These are phyloP conservation scores for Leucoraja ocellata DNA, from an alignment of 2,797 vertebrate species.

Conservation along the genomic window DNA sequence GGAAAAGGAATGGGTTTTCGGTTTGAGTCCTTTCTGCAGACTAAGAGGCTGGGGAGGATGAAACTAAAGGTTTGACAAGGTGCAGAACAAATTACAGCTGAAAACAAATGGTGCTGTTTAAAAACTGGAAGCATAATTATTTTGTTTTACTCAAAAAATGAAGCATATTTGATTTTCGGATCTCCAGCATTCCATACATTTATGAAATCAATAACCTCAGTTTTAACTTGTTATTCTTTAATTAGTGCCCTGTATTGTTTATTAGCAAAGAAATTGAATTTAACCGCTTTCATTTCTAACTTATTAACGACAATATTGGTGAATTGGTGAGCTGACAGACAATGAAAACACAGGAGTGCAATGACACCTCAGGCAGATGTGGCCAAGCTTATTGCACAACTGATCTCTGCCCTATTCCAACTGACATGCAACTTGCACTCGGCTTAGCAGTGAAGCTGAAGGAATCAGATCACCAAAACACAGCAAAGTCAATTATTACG, in stretches of 20 bases:
- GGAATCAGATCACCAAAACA: conserved; percentile 43
- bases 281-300: not conserved
- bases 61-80: too few species aligned
- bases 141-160: not conserved
- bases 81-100: too few species aligned
- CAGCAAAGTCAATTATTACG: conserved; percentile 42
- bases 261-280: not conserved
- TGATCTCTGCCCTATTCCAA: conserved; percentile 1
- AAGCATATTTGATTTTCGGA: not conserved
- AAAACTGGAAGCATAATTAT: not conserved
- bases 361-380: conserved; percentile 17
- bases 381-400: conserved; percentile 26
- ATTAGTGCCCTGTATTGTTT: too few species aligned
- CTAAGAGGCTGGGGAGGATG: too few species aligned
- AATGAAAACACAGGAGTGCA: not conserved
- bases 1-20: too few species aligned
- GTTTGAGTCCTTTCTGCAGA: too few species aligned
- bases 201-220: not conserved
- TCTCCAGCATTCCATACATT: not conserved
- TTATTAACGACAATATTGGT: not conserved
- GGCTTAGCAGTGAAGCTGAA: conserved; percentile 20
- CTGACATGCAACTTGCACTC: conserved; percentile 12
- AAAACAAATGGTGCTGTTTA: not conserved
- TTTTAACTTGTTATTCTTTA: not conserved
- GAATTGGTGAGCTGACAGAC: not conserved